Evolutionary conservation across 2,797 vertebrate species (phyloP).

Genomic region (Dicrostonyx torquatus): DNA sequence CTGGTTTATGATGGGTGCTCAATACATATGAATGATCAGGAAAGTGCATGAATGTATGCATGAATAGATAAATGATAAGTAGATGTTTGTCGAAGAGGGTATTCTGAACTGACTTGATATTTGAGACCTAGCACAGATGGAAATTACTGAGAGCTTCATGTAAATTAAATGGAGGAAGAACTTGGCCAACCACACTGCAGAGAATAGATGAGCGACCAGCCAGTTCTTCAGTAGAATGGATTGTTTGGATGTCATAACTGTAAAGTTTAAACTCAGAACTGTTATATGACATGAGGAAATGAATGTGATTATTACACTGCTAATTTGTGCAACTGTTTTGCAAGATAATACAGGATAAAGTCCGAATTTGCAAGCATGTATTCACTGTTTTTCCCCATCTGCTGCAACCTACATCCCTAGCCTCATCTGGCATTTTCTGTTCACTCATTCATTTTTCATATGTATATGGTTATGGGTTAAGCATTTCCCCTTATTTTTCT

Average conservation of each 20-base stretch:
- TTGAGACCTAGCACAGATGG: constrained; percentile 29
- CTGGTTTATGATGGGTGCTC: not conserved
- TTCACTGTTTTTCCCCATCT: constrained; percentile 2
- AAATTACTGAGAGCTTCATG: not conserved
- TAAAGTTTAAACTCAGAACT: not conserved
- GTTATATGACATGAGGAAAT: not conserved
- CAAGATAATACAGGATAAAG: not conserved
- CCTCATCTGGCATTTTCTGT: not conserved
- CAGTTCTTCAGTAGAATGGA: not conserved
- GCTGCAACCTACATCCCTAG: not conserved
- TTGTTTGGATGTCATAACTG: constrained; percentile 30
- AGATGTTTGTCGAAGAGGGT: not conserved
- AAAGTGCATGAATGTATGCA: not conserved
- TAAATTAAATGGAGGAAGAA: not conserved
- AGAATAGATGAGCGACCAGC: not conserved
- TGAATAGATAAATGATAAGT: not conserved
- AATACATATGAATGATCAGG: not conserved
- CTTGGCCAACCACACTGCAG: not conserved
- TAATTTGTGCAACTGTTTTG: constrained; percentile 41
- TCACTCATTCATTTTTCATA: not conserved
- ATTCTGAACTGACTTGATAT: not conserved
- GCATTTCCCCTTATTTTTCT: not conserved
- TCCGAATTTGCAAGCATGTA: not conserved
- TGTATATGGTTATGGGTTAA: not conserved
- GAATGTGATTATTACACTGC: not conserved